These are phyloP conservation scores for Atrina japonica DNA, from an alignment of 2,888 invertebrate species.

Conservation along the genomic window DNA sequence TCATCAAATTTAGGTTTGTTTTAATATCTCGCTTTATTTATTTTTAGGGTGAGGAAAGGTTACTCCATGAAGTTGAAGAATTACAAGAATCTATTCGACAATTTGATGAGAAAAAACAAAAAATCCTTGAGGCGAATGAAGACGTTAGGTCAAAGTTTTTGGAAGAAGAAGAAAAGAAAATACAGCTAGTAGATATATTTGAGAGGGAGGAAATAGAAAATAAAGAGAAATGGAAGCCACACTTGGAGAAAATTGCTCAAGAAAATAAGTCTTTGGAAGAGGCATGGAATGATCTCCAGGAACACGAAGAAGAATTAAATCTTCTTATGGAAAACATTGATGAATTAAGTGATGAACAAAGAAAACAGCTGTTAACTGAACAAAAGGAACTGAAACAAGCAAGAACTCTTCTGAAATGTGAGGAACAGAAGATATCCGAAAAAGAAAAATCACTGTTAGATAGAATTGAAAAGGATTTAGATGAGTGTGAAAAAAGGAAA, in stretches of 20 bases:
- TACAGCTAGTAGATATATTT: constrained; percentile 46
- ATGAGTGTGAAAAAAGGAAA: constrained; percentile 83
- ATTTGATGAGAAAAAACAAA: constrained; percentile 49
- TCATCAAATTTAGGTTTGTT: too few species aligned
- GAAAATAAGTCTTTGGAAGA: constrained; percentile 61
- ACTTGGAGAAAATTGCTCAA: constrained; percentile 58
- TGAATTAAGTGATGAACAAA: constrained; percentile 53
- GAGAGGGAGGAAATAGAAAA: constrained; percentile 57
- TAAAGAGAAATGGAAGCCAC: constrained; percentile 60
- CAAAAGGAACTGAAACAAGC: constrained; percentile 64
- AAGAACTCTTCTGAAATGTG: constrained; percentile 59
- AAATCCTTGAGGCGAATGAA: constrained; percentile 48
- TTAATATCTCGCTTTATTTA: not conserved
- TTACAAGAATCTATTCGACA: not conserved
- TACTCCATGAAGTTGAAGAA: not conserved
- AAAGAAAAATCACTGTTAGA: constrained; percentile 66
- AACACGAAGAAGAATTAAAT: constrained; percentile 51
- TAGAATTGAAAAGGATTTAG: constrained; percentile 69
- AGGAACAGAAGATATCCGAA: constrained; percentile 63
- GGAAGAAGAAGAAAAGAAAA: constrained; percentile 45
- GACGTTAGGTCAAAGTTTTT: constrained; percentile 41
- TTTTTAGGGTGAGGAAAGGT: not conserved
- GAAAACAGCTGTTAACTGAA: constrained; percentile 54
- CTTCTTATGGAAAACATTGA: constrained; percentile 34
- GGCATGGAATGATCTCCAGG: constrained; percentile 58